Evolutionary conservation across 2,888 invertebrate genomes (phyloP).

Genomic region (Apomyelois bistriatella): DNA sequence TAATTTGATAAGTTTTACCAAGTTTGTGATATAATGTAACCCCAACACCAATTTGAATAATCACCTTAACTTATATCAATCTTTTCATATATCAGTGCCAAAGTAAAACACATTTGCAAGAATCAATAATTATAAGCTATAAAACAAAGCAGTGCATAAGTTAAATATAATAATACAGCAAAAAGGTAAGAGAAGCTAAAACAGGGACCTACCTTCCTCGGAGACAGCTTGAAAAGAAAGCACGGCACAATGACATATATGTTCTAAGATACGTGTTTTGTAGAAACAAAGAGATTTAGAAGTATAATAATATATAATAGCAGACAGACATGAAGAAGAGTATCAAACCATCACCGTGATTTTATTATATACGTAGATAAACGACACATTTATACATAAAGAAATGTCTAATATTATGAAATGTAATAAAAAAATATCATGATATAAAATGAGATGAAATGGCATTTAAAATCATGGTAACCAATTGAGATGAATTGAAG

Average conservation of each 20-base stretch:
- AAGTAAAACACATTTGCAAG: background rate
- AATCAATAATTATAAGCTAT: constrained; percentile 32
- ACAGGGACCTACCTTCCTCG: constrained; percentile 63
- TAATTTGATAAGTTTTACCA: background rate
- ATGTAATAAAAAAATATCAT: background rate
- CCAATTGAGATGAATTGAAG: constrained; percentile 20
- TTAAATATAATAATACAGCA: constrained; percentile 31
- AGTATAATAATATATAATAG: constrained; percentile 24
- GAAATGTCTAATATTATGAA: background rate
- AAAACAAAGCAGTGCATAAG: constrained; percentile 37
- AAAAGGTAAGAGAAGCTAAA: constrained; percentile 41
- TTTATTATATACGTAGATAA: constrained; percentile 34
- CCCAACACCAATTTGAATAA: background rate
- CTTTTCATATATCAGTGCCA: background rate
- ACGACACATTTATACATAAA: constrained; percentile 29
- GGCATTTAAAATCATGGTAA: constrained; percentile 24
- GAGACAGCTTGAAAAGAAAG: constrained; percentile 44
- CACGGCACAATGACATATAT: constrained; percentile 26
- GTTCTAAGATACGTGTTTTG: constrained; percentile 15
- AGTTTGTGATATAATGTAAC: background rate
- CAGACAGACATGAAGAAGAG: constrained; percentile 49
- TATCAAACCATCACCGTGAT: constrained; percentile 78
- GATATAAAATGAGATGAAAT: background rate
- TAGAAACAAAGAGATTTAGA: constrained; percentile 22
- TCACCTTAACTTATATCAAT: background rate